Conservation (phyloP, 2,888 invertebrate species). For the Actias luna region DNA sequence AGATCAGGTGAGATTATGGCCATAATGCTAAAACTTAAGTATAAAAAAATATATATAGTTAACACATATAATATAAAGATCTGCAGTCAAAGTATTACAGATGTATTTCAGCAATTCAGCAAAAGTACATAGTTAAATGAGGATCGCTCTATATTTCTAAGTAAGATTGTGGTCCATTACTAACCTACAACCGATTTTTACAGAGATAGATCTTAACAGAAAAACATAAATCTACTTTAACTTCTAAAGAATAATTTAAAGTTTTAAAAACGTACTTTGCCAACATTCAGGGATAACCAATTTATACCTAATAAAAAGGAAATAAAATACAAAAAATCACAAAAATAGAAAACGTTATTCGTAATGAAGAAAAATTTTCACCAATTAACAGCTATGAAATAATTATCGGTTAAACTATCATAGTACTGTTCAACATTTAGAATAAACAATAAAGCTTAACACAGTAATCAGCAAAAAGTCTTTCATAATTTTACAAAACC, state of each 20-base stretch:
- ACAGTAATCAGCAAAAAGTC: background rate
- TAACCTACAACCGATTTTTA: too few relatives aligned
- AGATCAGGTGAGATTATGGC: too few relatives aligned
- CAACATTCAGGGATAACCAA: background rate
- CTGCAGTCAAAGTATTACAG: too few relatives aligned
- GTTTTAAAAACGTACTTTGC: background rate
- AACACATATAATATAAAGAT: too few relatives aligned
- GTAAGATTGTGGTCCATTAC: too few relatives aligned
- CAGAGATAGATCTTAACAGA: too few relatives aligned
- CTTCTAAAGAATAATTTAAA: background rate
- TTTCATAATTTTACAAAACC: background rate
- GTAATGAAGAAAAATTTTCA: background rate
- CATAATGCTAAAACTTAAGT: too few relatives aligned
- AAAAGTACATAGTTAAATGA: too few relatives aligned
- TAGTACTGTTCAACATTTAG: background rate
- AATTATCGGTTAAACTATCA: background rate
- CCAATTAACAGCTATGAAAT: background rate
- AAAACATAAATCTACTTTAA: too few relatives aligned
- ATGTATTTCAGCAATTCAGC: too few relatives aligned
- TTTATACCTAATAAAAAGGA: background rate
- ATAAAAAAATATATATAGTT: too few relatives aligned
- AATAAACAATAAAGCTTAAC: background rate
- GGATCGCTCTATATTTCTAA: too few relatives aligned
- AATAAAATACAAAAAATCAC: background rate
- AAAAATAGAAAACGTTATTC: background rate